Evolutionary conservation across 2,888 invertebrate species (phyloP).

Genomic region (Caenorhabditis afra): DNA sequence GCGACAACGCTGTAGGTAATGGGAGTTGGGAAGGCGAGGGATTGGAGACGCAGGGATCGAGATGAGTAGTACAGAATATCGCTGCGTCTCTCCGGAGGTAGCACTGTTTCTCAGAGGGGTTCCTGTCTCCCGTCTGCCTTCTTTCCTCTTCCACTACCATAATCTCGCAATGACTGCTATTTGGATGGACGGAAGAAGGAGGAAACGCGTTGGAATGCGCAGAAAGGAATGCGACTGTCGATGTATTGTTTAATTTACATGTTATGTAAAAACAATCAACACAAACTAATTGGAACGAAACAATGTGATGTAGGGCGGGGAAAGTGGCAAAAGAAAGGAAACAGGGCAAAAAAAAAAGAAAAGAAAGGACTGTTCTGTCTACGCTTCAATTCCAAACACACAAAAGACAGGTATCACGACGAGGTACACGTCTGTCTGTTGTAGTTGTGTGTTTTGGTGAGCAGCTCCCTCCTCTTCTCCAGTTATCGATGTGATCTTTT

Average conservation of each 20-base stretch:
- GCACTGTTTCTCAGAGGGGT: conserved; percentile 13
- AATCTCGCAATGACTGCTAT: conserved; percentile 34
- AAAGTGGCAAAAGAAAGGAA: not conserved
- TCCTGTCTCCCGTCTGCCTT: not conserved
- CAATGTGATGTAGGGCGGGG: not conserved
- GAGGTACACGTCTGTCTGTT: not conserved
- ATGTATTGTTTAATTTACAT: conserved; percentile 50
- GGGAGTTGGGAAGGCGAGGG: conserved; percentile 21
- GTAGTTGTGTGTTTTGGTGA: conserved; percentile 49
- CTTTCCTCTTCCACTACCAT: conserved; percentile 36
- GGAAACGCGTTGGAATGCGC: conserved; percentile 54
- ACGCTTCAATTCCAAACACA: conserved; percentile 17
- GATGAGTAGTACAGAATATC: conserved; percentile 48
- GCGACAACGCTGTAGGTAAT: conserved; percentile 37
- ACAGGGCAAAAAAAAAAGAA: not conserved
- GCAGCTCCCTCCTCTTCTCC: not conserved
- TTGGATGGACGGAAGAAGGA: conserved; percentile 14
- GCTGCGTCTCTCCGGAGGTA: conserved; percentile 5
- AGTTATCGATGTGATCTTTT: no score
- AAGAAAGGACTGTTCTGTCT: conserved; percentile 12
- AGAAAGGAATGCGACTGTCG: not conserved
- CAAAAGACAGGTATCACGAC: conserved; percentile 14
- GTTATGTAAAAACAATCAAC: conserved; percentile 47
- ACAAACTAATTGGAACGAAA: conserved; percentile 53
- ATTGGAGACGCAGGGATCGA: conserved; percentile 27